These are phyloP conservation scores for Hypolimnas misippus DNA, from an alignment of 2,888 invertebrate species.

Conservation along the genomic window DNA sequence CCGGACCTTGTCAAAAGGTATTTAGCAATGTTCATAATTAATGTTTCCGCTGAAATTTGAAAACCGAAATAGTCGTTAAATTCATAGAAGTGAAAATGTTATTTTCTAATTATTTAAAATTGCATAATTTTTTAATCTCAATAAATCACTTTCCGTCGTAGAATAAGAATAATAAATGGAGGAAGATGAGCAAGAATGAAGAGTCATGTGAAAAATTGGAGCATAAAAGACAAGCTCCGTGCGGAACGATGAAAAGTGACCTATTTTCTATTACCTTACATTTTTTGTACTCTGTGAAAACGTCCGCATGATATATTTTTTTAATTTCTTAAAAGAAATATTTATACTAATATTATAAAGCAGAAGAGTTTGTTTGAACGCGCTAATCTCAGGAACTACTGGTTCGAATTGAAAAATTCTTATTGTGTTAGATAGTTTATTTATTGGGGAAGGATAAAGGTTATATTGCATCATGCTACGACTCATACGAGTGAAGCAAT, in stretches of 20 bases:
- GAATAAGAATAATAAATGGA: conserved; percentile 34
- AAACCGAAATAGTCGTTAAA: neutral
- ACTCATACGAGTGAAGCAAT: too few species aligned
- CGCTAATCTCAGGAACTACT: too few species aligned
- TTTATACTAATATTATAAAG: too few species aligned
- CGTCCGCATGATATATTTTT: neutral
- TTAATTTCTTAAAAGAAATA: neutral
- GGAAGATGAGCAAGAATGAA: conserved; percentile 29
- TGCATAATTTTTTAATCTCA: neutral
- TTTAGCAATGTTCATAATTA: too few species aligned
- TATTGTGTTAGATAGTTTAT: too few species aligned
- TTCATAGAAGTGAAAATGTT: neutral
- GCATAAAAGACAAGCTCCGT: conserved; percentile 71
- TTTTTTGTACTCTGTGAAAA: neutral
- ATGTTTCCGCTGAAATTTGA: neutral
- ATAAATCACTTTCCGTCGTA: conserved; percentile 1
- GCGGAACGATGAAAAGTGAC: conserved; percentile 56
- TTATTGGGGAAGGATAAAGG: too few species aligned
- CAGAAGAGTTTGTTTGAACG: too few species aligned
- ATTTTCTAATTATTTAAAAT: neutral
- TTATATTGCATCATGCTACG: too few species aligned
- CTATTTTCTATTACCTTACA: conserved; percentile 64
- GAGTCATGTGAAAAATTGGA: conserved; percentile 72
- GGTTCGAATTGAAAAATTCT: too few species aligned
- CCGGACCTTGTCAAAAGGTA: too few species aligned